phyloP scores from a whole-genome alignment of 2,113 vertebrate genomes.

The Podiceps cristatus region DNA sequence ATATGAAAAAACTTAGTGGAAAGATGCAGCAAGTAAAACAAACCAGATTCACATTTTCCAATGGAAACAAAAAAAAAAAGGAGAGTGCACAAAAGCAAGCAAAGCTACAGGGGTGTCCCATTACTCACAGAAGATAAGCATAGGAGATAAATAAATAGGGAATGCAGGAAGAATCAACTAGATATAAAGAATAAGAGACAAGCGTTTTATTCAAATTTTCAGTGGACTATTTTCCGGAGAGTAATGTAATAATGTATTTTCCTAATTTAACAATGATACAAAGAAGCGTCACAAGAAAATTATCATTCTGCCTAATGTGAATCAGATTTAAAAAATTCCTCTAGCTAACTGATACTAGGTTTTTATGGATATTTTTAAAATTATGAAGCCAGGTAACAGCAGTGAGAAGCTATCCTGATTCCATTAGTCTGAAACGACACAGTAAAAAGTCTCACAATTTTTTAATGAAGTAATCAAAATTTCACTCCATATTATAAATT shows the following conservation, averaged over 20 bases:
- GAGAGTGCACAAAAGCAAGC: constrained; percentile 68
- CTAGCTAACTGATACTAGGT: neutral
- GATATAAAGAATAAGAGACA: constrained; percentile 91
- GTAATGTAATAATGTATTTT: neutral
- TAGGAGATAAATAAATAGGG: constrained; percentile 95
- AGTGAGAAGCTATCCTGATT: neutral
- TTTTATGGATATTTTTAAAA: neutral
- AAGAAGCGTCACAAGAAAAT: neutral
- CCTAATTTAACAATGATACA: neutral
- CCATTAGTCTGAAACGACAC: neutral
- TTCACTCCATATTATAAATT: neutral
- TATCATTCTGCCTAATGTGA: neutral
- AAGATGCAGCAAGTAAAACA: constrained; percentile 77
- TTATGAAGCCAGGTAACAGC: neutral
- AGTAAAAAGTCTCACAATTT: neutral
- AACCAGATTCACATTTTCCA: constrained; percentile 69
- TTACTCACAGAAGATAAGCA: constrained; percentile 98
- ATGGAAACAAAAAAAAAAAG: constrained; percentile 62
- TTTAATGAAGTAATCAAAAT: neutral
- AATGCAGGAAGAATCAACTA: constrained; percentile 93
- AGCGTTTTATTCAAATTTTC: constrained; percentile 76
- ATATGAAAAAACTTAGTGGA: constrained; percentile 71
- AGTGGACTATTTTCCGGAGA: constrained; percentile 38
- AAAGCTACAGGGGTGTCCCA: constrained; percentile 80
- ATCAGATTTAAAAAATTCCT: neutral